Base-by-base conservation (phyloP, 2,888 invertebrate species). In the Keiferia lycopersicella region DNA sequence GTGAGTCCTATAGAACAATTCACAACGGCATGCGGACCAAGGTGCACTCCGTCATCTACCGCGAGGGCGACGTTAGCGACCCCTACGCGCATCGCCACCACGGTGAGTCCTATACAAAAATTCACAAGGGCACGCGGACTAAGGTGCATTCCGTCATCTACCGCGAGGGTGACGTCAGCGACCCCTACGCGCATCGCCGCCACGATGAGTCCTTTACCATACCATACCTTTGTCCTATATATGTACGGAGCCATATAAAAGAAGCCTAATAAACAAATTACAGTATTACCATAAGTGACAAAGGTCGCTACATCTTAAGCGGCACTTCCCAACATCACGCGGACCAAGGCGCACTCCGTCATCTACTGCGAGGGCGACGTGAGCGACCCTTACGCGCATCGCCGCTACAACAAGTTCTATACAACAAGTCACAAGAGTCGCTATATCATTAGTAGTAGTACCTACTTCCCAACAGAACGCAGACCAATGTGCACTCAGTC, bases 1-100 rank as follows among this genome's bases (percentile, higher is more conserved):
- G 96, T 97, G 88, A 93, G 93, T 59, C 16, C 22, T 39, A n/a
- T n/a, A n/a, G n/a, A n/a, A n/a, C n/a, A n/a, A n/a, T n/a, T n/a
- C n/a, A n/a, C n/a, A n/a, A n/a, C n/a, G n/a, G n/a, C n/a, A n/a
- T n/a, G n/a, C n/a, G n/a, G n/a, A n/a, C n/a, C n/a, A n/a, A n/a
- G n/a, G n/a, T n/a, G n/a, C n/a, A n/a, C n/a, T n/a, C n/a, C 69
- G 95, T 99, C 82, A 98, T 99, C 82, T 99, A 99, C 92, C 95
- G 95, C 79, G 98, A 98, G 77, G 94, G 95, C 72, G 96, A 98
- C 88, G 96, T 99, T 72, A 94, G 93, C 72, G 97, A 98, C 93
- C 97, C 97, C 51, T 96, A 96, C 84, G 93, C 94, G 68, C 93
- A 95, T 81, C 87, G 93, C 71, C 92, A 96, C 85, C 94, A 95